Evolutionary conservation across 2,113 vertebrate genomes (phyloP), one percentile per base, ranked within the genome.

Genomic region (Datnioides undecimradiatus): DNA sequence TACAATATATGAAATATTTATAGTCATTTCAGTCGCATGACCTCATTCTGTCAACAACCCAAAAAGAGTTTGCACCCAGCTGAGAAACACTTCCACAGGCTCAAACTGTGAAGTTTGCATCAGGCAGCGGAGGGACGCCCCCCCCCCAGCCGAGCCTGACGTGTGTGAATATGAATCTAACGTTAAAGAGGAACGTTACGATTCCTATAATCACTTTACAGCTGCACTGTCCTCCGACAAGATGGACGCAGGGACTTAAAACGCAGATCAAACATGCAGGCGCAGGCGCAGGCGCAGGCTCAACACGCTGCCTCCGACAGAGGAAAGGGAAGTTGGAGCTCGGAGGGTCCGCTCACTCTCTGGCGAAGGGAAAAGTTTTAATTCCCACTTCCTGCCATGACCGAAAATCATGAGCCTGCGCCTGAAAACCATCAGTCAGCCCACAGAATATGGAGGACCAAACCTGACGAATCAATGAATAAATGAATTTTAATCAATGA

Each of bases 11-110:
- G 41, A 71, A 75, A 71, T 19, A 83, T 63, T 49, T 36, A 66
- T 31, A 34, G 33, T 64, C 8, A 40, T 87, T 83, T 59, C 48
- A 67, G 17, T 4, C 25, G 45, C 52, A 48, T 80, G 80, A 73
- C 80, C 72, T 77, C 67, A 73, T 83, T 87, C 85, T 76, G 72
- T 73, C 80, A 63, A 58, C 43, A 57, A 67, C 19, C 60, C 23
- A 1, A 4, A 2, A 57, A 64, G n/a, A n/a, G 49, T 85, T 69
- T n/a, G 16, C 19, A 71, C 58, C 57, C 59, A 29, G 62, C 14
- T 6, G 14, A 80, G 69, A 43, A 52, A 64, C 17, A 16, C 62
- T 66, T 27, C 3, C 3, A 46, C 69, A 68, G 54, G 1, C 31
- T 5, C 1, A 0, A 36, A 48, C 27, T n/a, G 34, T 52, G 10